phyloP scores from a whole-genome alignment of 2,113 vertebrate species.

The Rhinoptilus africanus region DNA sequence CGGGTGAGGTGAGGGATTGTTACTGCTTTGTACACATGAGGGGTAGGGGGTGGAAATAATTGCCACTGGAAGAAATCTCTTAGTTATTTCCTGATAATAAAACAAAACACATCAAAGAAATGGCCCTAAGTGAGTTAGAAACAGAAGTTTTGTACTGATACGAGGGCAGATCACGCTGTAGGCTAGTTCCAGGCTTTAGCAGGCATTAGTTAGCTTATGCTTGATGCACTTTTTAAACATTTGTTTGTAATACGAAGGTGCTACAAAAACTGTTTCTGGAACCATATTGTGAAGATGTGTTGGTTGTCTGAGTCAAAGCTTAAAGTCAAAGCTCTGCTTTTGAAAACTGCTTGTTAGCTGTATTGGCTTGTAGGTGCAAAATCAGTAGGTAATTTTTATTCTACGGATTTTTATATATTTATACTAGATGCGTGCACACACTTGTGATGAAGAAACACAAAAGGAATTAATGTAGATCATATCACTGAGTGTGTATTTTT shows the following conservation, averaged over 20 bases:
- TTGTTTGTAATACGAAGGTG: background rate
- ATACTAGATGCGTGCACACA: background rate
- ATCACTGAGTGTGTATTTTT: background rate
- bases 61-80: background rate
- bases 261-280: background rate
- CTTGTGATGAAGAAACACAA: background rate
- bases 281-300: background rate
- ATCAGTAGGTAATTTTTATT: background rate
- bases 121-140: background rate
- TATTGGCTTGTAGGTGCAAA: background rate
- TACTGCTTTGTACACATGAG: background rate
- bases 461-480: background rate
- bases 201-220: background rate
- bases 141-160: background rate
- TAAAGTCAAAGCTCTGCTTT: background rate
- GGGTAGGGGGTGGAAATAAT: background rate
- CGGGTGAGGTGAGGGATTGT: background rate
- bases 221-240: background rate
- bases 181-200: background rate
- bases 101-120: background rate
- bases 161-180: background rate
- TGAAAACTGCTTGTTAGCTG: background rate
- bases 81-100: background rate
- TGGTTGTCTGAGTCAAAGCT: background rate
- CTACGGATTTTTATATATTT: background rate